Base-by-base conservation (phyloP, 2,113 vertebrate genomes). In the Haemorhous mexicanus region DNA sequence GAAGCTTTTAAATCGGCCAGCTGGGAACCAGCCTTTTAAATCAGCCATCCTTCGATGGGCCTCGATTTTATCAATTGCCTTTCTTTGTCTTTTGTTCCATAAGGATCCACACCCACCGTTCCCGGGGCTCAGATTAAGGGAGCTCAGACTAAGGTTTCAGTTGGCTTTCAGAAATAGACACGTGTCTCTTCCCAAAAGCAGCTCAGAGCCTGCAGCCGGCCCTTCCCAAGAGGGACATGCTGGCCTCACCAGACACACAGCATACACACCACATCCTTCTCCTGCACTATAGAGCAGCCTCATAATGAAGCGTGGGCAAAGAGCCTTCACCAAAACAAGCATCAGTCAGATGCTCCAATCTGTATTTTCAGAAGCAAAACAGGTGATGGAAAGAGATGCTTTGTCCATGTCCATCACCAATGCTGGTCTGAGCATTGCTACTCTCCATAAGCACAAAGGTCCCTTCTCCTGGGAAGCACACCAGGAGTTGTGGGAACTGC, bases 21-120 rank as follows among this genome's bases (percentile, higher is more conserved):
- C 82, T 95, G 92, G 85, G 90, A 95, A 62, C n/a, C 75, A 88
- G 78, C 17, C 62, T 89, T 78, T 91, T 72, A 87, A 75, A 89
- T 78, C 61, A 72, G n/a, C 55, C 55, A 55, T 94, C 63, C 79
- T 58, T 10, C 4, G 2, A 93, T 27, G 37, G 59, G 55, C 41
- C 59, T 88, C 56, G 72, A 90, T 94, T 92, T 94, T 93, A 95
- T 93, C 94, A 96, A 92, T 59, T 59, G 92, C 62, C 16, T 90
- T 89, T 74, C 87, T 91, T 90, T 90, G 85, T 68, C 82, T 94
- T 94, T 95, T 93, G 85, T 83, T 95, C 44, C 46, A 30, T 21
- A 49, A 90, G 43, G 63, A 88, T 92, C 90, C 96, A 77, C 90
- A 77, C 72, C 72, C 88, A 76, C 41, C 5, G 0, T 79, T 39